Evolutionary conservation across 2,888 invertebrate genomes (phyloP).

Genomic region (Eupithecia insigniata): DNA sequence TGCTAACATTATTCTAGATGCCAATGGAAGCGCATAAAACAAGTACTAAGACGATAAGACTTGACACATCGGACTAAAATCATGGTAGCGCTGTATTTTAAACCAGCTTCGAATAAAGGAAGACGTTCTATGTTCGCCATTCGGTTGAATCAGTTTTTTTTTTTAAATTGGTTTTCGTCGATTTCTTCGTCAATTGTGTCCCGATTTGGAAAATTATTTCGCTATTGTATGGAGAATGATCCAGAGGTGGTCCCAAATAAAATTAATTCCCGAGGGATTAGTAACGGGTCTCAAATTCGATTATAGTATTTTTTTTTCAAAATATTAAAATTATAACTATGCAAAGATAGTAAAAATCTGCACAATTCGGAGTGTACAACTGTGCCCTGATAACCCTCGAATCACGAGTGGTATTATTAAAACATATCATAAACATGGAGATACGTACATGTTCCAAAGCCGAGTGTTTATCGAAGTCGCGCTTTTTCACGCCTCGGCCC

Average conservation of each 20-base stretch:
- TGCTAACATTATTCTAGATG: not conserved
- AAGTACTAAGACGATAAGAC: conserved; percentile 20
- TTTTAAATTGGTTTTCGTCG: too few species aligned
- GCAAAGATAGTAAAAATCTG: conserved; percentile 30
- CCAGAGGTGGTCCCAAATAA: too few species aligned
- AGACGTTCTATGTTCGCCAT: too few species aligned
- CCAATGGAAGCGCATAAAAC: conserved; percentile 11
- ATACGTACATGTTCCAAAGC: conserved; percentile 58
- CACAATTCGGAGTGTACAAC: conserved; percentile 27
- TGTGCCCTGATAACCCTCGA: conserved; percentile 50
- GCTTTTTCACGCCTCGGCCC: conserved; percentile 61
- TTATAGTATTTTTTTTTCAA: too few species aligned
- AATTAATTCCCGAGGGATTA: too few species aligned
- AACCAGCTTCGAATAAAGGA: too few species aligned
- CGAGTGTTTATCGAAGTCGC: conserved; percentile 62
- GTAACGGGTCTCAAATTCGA: too few species aligned
- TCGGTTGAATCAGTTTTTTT: too few species aligned
- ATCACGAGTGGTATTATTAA: conserved; percentile 57
- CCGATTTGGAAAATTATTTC: too few species aligned
- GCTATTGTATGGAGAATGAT: too few species aligned
- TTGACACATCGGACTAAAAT: conserved; percentile 20
- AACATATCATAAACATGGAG: conserved; percentile 59
- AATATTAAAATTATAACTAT: too few species aligned
- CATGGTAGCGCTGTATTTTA: conserved; percentile 10
- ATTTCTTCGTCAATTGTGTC: too few species aligned